These are phyloP conservation scores for Chelonus insularis DNA, from an alignment of 1,140 invertebrate species.

Conservation along the genomic window DNA sequence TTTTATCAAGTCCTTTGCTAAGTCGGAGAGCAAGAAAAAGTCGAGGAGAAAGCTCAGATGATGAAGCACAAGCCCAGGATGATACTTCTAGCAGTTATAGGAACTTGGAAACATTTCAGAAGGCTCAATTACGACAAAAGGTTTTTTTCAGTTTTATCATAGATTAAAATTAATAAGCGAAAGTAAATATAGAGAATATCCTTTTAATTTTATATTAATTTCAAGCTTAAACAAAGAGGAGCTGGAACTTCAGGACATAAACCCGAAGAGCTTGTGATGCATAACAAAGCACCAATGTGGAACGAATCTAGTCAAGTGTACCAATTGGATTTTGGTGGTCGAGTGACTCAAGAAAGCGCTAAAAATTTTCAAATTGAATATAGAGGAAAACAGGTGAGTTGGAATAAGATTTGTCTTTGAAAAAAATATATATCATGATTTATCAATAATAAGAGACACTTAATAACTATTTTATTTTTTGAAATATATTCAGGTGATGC, in stretches of 20 bases:
- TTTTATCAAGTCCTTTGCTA: slow-evolving; percentile 79
- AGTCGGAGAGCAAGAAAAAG: slow-evolving; percentile 74
- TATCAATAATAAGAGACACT: no score
- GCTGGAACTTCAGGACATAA: slow-evolving; percentile 53
- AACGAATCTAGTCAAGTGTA: slow-evolving; percentile 99
- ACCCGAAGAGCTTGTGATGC: slow-evolving; percentile 85
- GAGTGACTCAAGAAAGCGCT: slow-evolving; percentile 98
- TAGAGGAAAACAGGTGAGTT: slow-evolving; percentile 95
- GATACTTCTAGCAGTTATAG: slow-evolving; percentile 71
- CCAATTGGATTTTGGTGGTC: slow-evolving; percentile 98
- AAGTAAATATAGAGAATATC: background rate
- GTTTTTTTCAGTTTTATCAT: no score
- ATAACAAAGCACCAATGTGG: slow-evolving; percentile 99
- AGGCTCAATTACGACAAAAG: slow-evolving; percentile 91
- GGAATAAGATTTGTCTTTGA: no score
- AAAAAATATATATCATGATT: no score
- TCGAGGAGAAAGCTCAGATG: slow-evolving; percentile 83
- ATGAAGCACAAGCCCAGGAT: slow-evolving; percentile 73
- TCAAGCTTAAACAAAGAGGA: slow-evolving; percentile 68
- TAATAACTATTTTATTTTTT: no score
- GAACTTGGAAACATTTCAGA: slow-evolving; percentile 92
- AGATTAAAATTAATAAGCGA: no score
- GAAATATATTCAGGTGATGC: slow-evolving; percentile 98
- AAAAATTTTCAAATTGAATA: slow-evolving; percentile 99
- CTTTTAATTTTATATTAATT: slow-evolving; percentile 1